Evolutionary conservation across 1,140 invertebrate species (phyloP).

Genomic region (Lerema accius): DNA sequence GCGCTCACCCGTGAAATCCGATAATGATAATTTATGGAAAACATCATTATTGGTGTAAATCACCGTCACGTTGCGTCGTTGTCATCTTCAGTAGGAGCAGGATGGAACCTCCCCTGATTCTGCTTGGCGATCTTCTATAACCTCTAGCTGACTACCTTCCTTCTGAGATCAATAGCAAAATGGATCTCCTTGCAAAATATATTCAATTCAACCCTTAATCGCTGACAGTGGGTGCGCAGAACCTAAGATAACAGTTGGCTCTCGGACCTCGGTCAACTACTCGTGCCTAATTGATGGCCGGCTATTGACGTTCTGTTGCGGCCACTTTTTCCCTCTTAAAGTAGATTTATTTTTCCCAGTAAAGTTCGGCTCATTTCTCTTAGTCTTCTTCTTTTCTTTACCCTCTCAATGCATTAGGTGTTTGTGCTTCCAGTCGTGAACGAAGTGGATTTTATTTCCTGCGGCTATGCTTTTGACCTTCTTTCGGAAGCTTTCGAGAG

Average conservation of each 20-base stretch:
- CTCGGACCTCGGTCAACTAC: not conserved
- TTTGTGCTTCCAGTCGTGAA: slow-evolving; percentile 17
- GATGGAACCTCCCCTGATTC: too few species aligned
- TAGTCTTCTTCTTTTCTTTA: slow-evolving; percentile 24
- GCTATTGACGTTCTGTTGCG: slow-evolving; percentile 23
- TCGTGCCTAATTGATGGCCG: slow-evolving; percentile 22
- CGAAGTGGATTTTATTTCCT: slow-evolving; percentile 23
- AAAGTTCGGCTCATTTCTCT: slow-evolving; percentile 24
- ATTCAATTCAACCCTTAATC: not conserved
- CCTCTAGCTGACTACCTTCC: too few species aligned
- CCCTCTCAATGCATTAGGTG: slow-evolving; percentile 25
- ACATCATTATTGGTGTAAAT: too few species aligned
- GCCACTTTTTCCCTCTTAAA: slow-evolving; percentile 16
- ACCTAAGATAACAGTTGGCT: not conserved
- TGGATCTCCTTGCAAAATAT: too few species aligned
- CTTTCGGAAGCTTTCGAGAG: slow-evolving; percentile 6
- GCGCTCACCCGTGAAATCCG: too few species aligned
- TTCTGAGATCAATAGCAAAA: too few species aligned
- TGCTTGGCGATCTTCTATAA: too few species aligned
- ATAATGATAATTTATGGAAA: too few species aligned
- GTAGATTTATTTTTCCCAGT: slow-evolving; percentile 21
- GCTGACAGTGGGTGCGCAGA: not conserved
- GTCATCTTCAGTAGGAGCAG: too few species aligned
- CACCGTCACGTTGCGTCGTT: too few species aligned
- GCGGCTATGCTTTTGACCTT: slow-evolving; percentile 19